Percentiles rank a stretch among this genome's conserved stretches.
Conservation (phyloP, 2,888 invertebrate genomes). For the Loripinus fragilis region DNA sequence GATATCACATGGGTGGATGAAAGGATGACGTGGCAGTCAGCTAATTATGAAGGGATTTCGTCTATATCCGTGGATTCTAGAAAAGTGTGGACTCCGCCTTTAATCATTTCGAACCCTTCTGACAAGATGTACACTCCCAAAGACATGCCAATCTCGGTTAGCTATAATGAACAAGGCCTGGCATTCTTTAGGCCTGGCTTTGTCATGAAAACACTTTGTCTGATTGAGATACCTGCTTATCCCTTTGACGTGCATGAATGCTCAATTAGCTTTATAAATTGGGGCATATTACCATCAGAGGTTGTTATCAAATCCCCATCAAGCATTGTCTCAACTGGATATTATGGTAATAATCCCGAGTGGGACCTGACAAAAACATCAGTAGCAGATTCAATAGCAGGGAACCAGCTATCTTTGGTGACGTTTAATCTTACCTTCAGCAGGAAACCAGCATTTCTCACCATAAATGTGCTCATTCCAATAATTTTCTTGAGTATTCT, state of each 20-base stretch:
- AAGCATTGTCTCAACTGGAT: background rate
- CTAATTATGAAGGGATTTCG: background rate
- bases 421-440: background rate
- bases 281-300: background rate
- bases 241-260: conserved; percentile 12
- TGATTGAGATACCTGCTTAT: conserved; percentile 4
- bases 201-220: background rate
- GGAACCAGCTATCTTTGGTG: background rate
- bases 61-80: background rate
- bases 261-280: background rate
- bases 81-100: background rate
- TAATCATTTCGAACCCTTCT: background rate
- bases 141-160: background rate
- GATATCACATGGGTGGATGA: conserved; percentile 2
- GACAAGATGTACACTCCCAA: background rate
- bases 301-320: background rate
- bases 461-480: background rate
- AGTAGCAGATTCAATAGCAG: background rate
- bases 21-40: conserved; percentile 2
- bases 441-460: background rate
- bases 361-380: background rate
- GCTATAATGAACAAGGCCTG: background rate
- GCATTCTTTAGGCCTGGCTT: background rate
- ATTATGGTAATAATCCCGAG: background rate
- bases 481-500: background rate